Evolutionary conservation across 2,797 vertebrate genomes (phyloP).

Genomic region (Prunella strophiata): DNA sequence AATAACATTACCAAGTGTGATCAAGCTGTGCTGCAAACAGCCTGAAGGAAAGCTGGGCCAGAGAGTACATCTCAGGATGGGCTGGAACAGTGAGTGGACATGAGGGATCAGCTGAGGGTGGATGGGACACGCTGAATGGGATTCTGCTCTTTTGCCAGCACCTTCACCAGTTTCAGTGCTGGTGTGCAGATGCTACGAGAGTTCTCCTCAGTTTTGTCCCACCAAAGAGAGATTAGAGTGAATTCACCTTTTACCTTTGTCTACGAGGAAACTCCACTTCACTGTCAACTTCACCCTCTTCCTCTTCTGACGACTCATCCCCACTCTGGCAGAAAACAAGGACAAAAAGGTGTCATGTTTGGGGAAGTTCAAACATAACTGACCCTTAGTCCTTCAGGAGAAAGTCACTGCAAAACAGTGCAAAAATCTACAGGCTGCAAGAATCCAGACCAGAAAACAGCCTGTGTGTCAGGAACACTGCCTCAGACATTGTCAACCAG

Average conservation of each 20-base stretch:
- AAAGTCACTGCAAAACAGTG: neutral
- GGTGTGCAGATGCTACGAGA: neutral
- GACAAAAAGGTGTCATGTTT: neutral
- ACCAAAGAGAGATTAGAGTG: neutral
- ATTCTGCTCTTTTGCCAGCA: neutral
- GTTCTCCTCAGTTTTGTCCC: neutral
- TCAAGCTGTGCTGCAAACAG: neutral
- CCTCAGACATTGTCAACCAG: neutral
- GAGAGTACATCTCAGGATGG: neutral
- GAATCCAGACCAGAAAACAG: neutral
- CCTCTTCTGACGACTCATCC: constrained; percentile 97
- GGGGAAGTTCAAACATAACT: neutral
- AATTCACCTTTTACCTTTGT: constrained; percentile 85
- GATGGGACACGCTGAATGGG: fast-evolving
- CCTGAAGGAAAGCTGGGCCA: neutral
- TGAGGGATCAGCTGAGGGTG: neutral
- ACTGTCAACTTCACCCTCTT: constrained; percentile 98
- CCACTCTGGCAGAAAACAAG: constrained; percentile 80
- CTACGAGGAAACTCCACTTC: constrained; percentile 98
- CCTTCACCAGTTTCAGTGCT: neutral
- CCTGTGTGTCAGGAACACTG: neutral
- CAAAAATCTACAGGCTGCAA: neutral
- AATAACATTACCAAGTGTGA: neutral
- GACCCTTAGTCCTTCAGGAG: neutral
- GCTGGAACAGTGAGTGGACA: neutral